phyloP scores from a whole-genome alignment of 2,113 vertebrate genomes.

The Toxostoma redivivum region DNA sequence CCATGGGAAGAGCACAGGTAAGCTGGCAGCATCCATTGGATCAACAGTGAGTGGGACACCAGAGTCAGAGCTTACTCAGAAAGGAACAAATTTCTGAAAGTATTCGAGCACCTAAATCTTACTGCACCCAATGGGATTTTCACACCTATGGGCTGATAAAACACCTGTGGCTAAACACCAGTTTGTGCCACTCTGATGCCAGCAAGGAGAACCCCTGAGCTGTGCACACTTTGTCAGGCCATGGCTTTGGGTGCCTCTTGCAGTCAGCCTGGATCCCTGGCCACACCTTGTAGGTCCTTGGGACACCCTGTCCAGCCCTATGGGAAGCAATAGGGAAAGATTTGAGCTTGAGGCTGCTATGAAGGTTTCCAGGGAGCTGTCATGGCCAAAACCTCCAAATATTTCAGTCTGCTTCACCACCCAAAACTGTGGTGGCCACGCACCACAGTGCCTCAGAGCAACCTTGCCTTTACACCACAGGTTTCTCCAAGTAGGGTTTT shows the following conservation, averaged over 20 bases:
- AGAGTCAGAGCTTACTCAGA: not conserved
- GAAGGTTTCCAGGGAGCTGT: not conserved
- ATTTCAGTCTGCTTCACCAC: not conserved
- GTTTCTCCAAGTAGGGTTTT: not conserved
- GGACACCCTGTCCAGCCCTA: not conserved
- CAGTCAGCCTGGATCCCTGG: not conserved
- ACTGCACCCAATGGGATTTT: not conserved
- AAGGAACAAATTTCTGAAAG: not conserved
- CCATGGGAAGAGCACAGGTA: not conserved
- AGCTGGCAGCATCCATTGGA: not conserved
- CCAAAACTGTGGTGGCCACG: not conserved
- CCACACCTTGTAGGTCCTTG: accelerated
- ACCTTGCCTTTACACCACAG: not conserved
- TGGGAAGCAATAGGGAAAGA: not conserved
- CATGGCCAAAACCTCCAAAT: not conserved
- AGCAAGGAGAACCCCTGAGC: not conserved
- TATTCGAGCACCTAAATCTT: not conserved
- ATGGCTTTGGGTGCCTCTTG: not conserved
- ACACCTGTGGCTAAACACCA: not conserved
- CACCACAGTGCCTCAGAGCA: not conserved
- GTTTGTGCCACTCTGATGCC: not conserved
- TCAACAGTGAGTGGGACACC: not conserved
- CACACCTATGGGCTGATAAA: not conserved
- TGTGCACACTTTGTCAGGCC: not conserved
- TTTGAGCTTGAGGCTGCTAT: not conserved